Conservation (phyloP, 2,113 vertebrate species). For the Vombatus ursinus region DNA sequence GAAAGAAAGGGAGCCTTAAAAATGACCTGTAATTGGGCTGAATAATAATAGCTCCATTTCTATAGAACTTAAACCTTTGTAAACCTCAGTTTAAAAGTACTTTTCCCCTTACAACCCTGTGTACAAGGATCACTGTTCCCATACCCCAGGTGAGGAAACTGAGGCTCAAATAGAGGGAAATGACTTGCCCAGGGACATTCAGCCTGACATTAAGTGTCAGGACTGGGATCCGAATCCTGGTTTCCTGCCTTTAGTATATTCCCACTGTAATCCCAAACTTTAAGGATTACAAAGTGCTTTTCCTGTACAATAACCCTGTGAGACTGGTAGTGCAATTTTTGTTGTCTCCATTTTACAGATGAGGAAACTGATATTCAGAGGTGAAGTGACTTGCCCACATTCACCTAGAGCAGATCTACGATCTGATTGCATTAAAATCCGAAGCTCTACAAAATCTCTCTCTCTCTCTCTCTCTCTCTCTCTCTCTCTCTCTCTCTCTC, state of each 20-base stretch:
- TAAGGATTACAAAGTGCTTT: neutral
- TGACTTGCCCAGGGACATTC: neutral
- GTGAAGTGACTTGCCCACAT: neutral
- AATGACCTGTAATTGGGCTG: conserved; percentile 73
- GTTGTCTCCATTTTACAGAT: neutral
- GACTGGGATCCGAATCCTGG: neutral
- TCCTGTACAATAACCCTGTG: neutral
- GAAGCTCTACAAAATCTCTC: neutral
- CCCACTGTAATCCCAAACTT: neutral
- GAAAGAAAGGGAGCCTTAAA: conserved; percentile 61
- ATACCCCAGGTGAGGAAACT: neutral
- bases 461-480: conserved; percentile 15
- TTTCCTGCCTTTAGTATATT: too few relatives aligned
- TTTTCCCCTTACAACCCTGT: neutral
- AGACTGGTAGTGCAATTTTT: neutral
- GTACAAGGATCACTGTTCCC: neutral
- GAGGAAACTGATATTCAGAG: neutral
- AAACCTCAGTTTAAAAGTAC: neutral
- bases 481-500: neutral
- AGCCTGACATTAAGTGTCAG: neutral
- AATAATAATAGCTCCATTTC: conserved; percentile 16
- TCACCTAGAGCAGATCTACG: neutral
- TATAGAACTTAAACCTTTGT: neutral
- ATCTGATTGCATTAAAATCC: neutral
- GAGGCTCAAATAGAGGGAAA: neutral